Evolutionary conservation across 2,888 invertebrate genomes (phyloP).

Genomic region (Volucella inflata): DNA sequence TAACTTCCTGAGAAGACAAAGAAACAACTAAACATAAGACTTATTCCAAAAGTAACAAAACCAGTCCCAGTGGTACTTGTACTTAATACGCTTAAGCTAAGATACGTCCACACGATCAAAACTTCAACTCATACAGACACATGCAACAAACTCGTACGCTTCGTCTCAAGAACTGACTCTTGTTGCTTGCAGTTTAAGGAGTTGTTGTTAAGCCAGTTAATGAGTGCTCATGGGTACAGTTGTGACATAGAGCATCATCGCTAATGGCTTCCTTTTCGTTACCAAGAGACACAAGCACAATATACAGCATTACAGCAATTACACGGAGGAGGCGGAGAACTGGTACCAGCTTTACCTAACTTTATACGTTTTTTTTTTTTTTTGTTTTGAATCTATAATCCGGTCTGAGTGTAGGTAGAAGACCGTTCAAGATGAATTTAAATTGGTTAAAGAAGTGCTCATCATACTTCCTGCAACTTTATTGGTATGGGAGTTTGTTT

Average conservation of each 20-base stretch:
- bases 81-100: no score
- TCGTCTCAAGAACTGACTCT: slow-evolving; percentile 38
- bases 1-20: neutral
- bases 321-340: neutral
- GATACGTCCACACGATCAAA: slow-evolving; percentile 1
- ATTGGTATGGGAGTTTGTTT: neutral
- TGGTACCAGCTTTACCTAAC: slow-evolving; percentile 4
- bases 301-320: slow-evolving; percentile 26
- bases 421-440: slow-evolving; percentile 54
- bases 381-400: slow-evolving; percentile 34
- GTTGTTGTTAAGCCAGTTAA: slow-evolving; percentile 67
- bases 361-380: slow-evolving; percentile 21
- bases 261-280: slow-evolving; percentile 60
- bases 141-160: neutral
- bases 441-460: slow-evolving; percentile 54
- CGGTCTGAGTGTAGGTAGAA: slow-evolving; percentile 62
- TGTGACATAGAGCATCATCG: slow-evolving; percentile 62
- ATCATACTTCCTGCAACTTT: neutral
- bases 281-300: slow-evolving; percentile 49
- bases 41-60: slow-evolving; percentile 39
- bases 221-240: slow-evolving; percentile 68
- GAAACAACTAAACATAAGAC: slow-evolving; percentile 17
- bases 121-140: neutral
- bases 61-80: slow-evolving; percentile 43
- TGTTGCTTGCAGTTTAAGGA: slow-evolving; percentile 53